Percentiles rank a stretch among this genome's conserved stretches.
Conservation (phyloP, 2,797 vertebrate species). For the Peromyscus aztecus region DNA sequence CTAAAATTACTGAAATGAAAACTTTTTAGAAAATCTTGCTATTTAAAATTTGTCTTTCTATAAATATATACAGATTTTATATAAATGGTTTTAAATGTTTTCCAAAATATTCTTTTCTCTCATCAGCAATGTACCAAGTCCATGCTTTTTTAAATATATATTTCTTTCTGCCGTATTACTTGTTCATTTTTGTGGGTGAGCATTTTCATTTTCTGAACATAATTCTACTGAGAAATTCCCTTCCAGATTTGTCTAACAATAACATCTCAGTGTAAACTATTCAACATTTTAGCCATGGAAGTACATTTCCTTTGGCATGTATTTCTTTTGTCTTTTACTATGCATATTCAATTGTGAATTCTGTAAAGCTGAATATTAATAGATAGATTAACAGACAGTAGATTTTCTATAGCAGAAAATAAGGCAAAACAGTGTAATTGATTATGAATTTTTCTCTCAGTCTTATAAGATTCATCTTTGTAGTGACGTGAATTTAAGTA, state of each 20-base stretch:
- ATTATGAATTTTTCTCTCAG: not conserved
- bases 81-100: not conserved
- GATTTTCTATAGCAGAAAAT: not conserved
- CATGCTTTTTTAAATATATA: not conserved
- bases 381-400: not conserved
- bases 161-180: not conserved
- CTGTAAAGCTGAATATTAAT: not conserved
- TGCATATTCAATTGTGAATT: not conserved
- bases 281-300: not conserved
- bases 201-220: not conserved
- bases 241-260: not conserved
- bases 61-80: not conserved
- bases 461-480: not conserved
- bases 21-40: not conserved
- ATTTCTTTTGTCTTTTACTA: not conserved
- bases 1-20: slow-evolving; percentile 21
- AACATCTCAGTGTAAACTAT: not conserved
- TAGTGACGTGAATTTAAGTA: not conserved
- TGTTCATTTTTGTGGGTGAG: not conserved
- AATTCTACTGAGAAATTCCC: not conserved
- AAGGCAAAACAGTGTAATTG: not conserved
- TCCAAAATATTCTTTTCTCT: not conserved
- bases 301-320: not conserved
- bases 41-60: not conserved
- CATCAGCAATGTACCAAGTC: not conserved